phyloP scores from a whole-genome alignment of 2,888 invertebrate genomes.

The Penaeus monodon region DNA sequence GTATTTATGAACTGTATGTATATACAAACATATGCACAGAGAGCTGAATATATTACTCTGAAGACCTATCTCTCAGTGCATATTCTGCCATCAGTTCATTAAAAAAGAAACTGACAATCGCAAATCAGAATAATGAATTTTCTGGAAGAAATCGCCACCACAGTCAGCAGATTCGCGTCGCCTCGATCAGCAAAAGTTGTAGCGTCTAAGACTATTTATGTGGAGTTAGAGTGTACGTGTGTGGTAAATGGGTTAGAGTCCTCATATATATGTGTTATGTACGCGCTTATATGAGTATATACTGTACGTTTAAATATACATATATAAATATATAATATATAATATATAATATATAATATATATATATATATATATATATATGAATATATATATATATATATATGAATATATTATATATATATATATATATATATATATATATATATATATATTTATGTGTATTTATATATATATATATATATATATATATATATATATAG shows the following conservation, averaged over 20 bases:
- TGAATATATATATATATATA: conserved; percentile 34
- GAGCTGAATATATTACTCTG: too few species aligned
- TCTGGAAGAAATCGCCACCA: too few species aligned
- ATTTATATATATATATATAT: not conserved
- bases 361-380: conserved; percentile 1
- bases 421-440: not conserved
- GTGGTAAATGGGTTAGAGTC: too few species aligned
- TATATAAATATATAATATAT: conserved; percentile 8
- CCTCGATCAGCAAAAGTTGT: too few species aligned
- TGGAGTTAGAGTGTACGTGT: too few species aligned
- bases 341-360: conserved; percentile 14
- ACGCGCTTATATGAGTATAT: not conserved
- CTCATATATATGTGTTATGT: too few species aligned
- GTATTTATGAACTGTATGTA: not conserved
- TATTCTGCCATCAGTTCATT: too few species aligned
- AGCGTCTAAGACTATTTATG: too few species aligned
- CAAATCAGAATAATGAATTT: too few species aligned
- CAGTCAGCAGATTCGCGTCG: too few species aligned
- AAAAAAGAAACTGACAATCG: too few species aligned
- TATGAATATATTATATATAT: not conserved
- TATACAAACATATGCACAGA: not conserved
- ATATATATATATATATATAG: not conserved
- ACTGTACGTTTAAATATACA: not conserved
- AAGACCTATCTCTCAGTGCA: too few species aligned
- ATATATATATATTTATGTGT: not conserved